These are phyloP conservation scores for Nemopilema nomurai DNA, from an alignment of 30 jellyfish, hydroid and myxozoan genomes.

Conservation along the genomic window DNA sequence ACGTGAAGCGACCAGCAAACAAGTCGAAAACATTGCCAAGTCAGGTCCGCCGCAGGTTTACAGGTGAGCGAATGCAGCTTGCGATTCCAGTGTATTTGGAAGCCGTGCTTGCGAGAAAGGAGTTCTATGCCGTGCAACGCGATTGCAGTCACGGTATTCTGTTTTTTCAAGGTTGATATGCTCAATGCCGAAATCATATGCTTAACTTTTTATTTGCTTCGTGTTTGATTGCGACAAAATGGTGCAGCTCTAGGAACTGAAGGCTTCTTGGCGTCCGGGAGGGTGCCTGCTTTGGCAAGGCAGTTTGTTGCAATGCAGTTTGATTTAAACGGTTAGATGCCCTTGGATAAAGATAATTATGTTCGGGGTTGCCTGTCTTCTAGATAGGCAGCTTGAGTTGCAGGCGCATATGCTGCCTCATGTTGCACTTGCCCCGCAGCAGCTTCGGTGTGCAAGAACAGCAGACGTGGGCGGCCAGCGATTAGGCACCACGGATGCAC, in stretches of 20 bases:
- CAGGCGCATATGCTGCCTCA: too few species aligned
- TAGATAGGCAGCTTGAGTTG: too few species aligned
- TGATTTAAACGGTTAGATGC: too few species aligned
- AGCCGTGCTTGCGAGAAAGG: not conserved
- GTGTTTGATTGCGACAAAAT: not conserved
- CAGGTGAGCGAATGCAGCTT: not conserved
- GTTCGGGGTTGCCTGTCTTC: too few species aligned
- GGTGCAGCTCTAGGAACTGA: not conserved
- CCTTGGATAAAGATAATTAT: too few species aligned
- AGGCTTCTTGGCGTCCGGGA: too few species aligned
- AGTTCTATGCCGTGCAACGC: not conserved
- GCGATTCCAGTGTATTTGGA: not conserved
- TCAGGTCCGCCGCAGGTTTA: not conserved
- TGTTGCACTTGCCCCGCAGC: too few species aligned
- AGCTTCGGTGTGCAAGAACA: too few species aligned
- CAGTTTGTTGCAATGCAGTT: too few species aligned
- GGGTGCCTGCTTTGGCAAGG: too few species aligned
- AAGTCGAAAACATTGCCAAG: conserved; percentile 6
- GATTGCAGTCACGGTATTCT: not conserved
- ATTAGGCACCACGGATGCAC: too few species aligned
- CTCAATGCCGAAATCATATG: not conserved
- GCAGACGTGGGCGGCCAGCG: too few species aligned
- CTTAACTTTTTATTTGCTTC: not conserved
- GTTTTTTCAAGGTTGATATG: not conserved
- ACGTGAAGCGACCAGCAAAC: not conserved